These are phyloP conservation scores for Caenorhabditis sinica DNA, from an alignment of 2,888 invertebrate species.

Conservation along the genomic window DNA sequence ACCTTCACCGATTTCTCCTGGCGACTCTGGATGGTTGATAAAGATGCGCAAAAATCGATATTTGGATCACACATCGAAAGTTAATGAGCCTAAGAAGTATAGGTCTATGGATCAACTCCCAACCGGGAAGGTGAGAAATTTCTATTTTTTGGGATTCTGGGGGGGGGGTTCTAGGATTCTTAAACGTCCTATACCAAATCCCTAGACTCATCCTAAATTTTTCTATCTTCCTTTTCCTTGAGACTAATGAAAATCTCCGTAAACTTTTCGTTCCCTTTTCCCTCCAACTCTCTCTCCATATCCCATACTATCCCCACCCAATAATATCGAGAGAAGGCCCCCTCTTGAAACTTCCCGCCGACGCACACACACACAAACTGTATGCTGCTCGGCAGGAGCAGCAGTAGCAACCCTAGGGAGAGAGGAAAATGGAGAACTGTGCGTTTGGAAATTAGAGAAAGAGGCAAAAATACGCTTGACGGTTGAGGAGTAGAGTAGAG, in stretches of 20 bases:
- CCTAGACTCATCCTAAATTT: too few relatives aligned
- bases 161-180: too few relatives aligned
- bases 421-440: background rate
- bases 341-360: conserved; percentile 57
- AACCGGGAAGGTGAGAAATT: conserved; percentile 32
- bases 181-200: too few relatives aligned
- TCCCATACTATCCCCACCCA: background rate
- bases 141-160: too few relatives aligned
- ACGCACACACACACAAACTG: conserved; percentile 42
- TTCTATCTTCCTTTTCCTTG: background rate
- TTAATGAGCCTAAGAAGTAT: conserved; percentile 51
- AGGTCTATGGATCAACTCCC: conserved; percentile 63
- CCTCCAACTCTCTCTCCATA: conserved; percentile 3
- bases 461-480: conserved; percentile 9
- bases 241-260: too few relatives aligned
- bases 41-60: conserved; percentile 75
- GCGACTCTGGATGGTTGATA: conserved; percentile 77
- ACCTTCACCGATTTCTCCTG: conserved; percentile 65
- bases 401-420: too few relatives aligned
- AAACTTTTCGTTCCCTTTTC: conserved; percentile 2
- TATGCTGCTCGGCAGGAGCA: background rate
- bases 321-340: conserved; percentile 3
- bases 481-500: background rate
- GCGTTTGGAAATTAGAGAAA: background rate
- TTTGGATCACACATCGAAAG: conserved; percentile 63